These are phyloP conservation scores for Balaenoptera acutorostrata DNA, from an alignment of 2,113 vertebrate genomes.

Conservation along the genomic window DNA sequence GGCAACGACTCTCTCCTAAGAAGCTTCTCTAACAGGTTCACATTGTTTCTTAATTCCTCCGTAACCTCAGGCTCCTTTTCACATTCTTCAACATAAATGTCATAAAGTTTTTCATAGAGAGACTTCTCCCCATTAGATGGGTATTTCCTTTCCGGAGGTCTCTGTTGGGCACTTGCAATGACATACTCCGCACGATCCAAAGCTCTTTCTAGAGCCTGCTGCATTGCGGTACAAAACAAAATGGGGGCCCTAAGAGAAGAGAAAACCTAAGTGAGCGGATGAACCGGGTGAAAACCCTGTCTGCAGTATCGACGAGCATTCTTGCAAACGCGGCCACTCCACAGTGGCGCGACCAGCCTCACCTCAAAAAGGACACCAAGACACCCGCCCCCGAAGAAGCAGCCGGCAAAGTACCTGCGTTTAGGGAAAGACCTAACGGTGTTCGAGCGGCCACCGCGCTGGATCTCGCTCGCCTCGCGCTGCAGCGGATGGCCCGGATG, in stretches of 20 bases:
- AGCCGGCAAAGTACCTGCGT: not conserved
- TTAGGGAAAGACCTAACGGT: not conserved
- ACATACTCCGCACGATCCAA: conserved; percentile 91
- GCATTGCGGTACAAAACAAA: conserved; percentile 75
- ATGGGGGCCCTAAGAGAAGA: conserved; percentile 28
- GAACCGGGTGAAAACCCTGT: not conserved
- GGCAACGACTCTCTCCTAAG: conserved; percentile 90
- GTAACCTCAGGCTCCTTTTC: conserved; percentile 91
- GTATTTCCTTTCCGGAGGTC: conserved; percentile 86
- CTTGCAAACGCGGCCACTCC: not conserved
- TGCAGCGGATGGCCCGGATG: not conserved
- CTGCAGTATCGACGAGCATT: not conserved
- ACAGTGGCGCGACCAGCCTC: fast-evolving
- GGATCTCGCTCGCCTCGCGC: not conserved
- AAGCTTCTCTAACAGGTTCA: conserved; percentile 96
- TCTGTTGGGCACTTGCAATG: conserved; percentile 90
- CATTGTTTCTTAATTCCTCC: conserved; percentile 92
- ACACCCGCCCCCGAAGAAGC: not conserved
- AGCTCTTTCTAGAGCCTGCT: conserved; percentile 90
- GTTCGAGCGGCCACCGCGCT: fast-evolving
- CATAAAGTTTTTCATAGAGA: conserved; percentile 95
- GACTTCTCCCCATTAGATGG: conserved; percentile 87
- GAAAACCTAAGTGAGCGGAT: not conserved
- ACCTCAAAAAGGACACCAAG: too few relatives aligned
- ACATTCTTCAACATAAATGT: conserved; percentile 95